Base-by-base conservation (phyloP, 1,140 invertebrate genomes). In the Pachyrhynchus sulphureomaculatus region DNA sequence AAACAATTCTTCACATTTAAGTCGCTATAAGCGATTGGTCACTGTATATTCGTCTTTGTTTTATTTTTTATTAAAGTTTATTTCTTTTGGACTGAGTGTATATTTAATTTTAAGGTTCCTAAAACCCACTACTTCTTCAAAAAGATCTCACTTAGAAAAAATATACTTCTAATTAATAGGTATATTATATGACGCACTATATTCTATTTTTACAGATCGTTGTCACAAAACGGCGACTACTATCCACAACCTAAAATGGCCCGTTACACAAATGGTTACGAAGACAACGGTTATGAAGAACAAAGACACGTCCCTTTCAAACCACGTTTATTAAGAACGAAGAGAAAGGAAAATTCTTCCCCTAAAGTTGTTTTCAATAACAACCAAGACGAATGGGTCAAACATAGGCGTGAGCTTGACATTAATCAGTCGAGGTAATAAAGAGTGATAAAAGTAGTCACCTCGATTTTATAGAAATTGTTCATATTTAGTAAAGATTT, bases 351-450 rank as follows among this genome's bases (percentile, higher is more conserved):
- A 13, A 66, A 51, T 39, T 49, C 32, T n/a, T 55, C 52, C 34
- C 62, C 65, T 45, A 66, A 68, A 61, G 51, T 57, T 44, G 34
- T 61, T 26, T 51, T 66, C 48, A 71, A 72, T 60, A 75, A 73
- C 62, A 72, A 73, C 57, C 71, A 75, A 52, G 69, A 71, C 41
- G 72, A 72, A 32, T 75, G 72, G 73, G 62, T 68, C 15, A 73
- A 69, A 65, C 68, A 72, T 52, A 60, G 72, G 55, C 65, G 68
- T 24, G 72, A 72, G 55, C 55, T 73, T 23, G 71, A 72, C 47
- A 68, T 66, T 15, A 64, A 69, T 47, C 72, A 68, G 51, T 54
- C 62, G 56, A 75, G 73, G 69, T 73, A 75, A 74, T 73, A 49
- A 58, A 59, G 15, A 34, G 49, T 55, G 32, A 47, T 57, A 56